Evolutionary conservation across 2,888 invertebrate genomes (phyloP).

Genomic region (Neocrepidodera transversa): DNA sequence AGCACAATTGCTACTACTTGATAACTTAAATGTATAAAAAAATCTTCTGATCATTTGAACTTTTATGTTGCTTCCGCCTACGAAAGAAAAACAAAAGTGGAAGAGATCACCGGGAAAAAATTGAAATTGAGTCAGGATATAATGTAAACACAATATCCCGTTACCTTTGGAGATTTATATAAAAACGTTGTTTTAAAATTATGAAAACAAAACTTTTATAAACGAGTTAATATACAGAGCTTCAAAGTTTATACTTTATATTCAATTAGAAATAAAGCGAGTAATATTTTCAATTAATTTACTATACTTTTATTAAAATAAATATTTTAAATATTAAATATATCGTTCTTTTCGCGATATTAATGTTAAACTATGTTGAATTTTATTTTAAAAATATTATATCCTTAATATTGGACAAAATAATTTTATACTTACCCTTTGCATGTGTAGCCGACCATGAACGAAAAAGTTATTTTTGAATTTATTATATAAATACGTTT

Average conservation of each 20-base stretch:
- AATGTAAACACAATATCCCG: conserved; percentile 1
- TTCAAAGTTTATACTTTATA: neutral
- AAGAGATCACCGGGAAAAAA: conserved; percentile 1
- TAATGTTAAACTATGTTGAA: too few species aligned
- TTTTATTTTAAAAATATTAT: too few species aligned
- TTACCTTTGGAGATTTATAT: neutral
- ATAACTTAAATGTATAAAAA: too few species aligned
- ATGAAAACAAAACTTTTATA: conserved; percentile 1
- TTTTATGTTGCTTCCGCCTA: too few species aligned
- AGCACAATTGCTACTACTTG: too few species aligned
- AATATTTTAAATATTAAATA: too few species aligned
- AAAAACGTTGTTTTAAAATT: conserved; percentile 8
- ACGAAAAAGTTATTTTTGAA: conserved; percentile 29
- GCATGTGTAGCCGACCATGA: conserved; percentile 30
- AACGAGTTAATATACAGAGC: neutral
- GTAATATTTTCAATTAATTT: too few species aligned
- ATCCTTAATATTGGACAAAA: too few species aligned
- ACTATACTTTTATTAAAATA: too few species aligned
- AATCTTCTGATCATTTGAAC: too few species aligned
- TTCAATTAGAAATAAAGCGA: too few species aligned
- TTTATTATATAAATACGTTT: conserved; percentile 30
- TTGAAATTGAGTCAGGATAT: neutral
- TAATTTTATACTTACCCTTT: conserved; percentile 30
- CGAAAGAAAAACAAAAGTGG: neutral
- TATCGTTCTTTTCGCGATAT: too few species aligned